phyloP scores from a whole-genome alignment of 2,797 vertebrate genomes.

The Threskiornis aethiopicus region DNA sequence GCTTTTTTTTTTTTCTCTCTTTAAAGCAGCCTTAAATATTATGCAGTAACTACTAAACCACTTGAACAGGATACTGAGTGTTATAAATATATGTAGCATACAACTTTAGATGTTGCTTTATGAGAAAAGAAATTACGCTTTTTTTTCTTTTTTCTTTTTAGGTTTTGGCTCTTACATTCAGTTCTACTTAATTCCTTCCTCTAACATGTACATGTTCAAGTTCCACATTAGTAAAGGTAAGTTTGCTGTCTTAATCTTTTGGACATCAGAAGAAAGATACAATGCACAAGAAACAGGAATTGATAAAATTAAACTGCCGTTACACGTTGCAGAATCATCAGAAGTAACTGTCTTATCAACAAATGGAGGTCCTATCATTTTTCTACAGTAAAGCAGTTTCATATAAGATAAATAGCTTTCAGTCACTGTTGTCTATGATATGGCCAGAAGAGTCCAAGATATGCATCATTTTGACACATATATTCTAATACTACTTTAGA shows the following conservation, averaged over 20 bases:
- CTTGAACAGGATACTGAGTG: not conserved
- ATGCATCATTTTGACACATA: conserved; percentile 73
- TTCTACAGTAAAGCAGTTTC: conserved; percentile 69
- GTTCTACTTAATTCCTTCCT: not conserved
- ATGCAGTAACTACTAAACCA: not conserved
- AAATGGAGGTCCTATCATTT: conserved; percentile 71
- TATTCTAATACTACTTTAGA: conserved; percentile 67
- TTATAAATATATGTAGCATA: not conserved
- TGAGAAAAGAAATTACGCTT: not conserved
- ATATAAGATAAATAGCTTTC: conserved; percentile 74
- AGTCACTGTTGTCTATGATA: conserved; percentile 67
- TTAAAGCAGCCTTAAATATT: not conserved
- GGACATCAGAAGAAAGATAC: conserved; percentile 49
- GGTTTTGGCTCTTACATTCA: not conserved
- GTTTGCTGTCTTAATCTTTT: conserved; percentile 55
- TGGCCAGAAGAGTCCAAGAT: conserved; percentile 36
- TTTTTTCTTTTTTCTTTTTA: not conserved
- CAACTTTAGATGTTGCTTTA: not conserved
- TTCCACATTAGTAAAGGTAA: conserved; percentile 38
- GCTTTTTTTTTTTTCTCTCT: not conserved
- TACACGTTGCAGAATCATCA: conserved; percentile 62
- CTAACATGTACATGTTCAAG: not conserved
- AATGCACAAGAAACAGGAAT: conserved; percentile 15
- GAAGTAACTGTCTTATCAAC: conserved; percentile 71
- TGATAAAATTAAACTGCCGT: conserved; percentile 62